Evolutionary conservation across 2,888 invertebrate species (phyloP).

Genomic region (Incurvaria masculella): DNA sequence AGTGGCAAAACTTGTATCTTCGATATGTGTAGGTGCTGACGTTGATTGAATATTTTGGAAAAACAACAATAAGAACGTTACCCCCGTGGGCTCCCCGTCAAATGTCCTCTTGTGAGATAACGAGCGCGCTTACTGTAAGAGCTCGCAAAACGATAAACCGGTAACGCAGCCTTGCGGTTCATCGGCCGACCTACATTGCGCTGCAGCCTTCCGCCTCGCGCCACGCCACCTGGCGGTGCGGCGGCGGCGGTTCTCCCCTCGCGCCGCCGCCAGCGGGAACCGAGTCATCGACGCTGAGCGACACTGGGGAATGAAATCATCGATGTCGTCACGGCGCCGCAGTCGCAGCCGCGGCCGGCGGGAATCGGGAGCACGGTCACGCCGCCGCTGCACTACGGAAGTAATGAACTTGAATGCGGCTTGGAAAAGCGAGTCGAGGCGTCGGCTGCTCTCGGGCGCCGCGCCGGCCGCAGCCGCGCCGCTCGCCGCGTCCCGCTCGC

Average conservation of each 20-base stretch:
- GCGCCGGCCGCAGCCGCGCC: slow-evolving; percentile 36
- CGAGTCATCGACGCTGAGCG: slow-evolving; percentile 2
- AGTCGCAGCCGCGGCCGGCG: slow-evolving; percentile 6
- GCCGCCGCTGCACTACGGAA: slow-evolving; percentile 44
- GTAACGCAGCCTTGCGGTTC: too few relatives aligned
- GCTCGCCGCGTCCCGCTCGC: slow-evolving; percentile 41
- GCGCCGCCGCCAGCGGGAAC: slow-evolving; percentile 22
- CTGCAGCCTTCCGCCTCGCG: not conserved
- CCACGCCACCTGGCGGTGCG: too few relatives aligned
- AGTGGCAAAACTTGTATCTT: too few relatives aligned
- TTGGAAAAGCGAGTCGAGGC: slow-evolving; percentile 3
- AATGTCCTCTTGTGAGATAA: too few relatives aligned
- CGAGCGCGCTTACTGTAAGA: too few relatives aligned
- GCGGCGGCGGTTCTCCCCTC: too few relatives aligned
- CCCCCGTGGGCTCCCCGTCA: too few relatives aligned
- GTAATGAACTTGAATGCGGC: slow-evolving; percentile 58
- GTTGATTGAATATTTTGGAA: too few relatives aligned
- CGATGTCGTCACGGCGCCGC: slow-evolving; percentile 8
- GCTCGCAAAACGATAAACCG: too few relatives aligned
- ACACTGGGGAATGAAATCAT: not conserved
- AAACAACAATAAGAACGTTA: too few relatives aligned
- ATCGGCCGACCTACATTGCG: not conserved
- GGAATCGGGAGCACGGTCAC: slow-evolving; percentile 30
- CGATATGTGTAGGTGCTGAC: too few relatives aligned
- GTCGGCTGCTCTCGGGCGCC: not conserved